phyloP scores from a whole-genome alignment of 2,113 vertebrate species.

The Propithecus coquereli region DNA sequence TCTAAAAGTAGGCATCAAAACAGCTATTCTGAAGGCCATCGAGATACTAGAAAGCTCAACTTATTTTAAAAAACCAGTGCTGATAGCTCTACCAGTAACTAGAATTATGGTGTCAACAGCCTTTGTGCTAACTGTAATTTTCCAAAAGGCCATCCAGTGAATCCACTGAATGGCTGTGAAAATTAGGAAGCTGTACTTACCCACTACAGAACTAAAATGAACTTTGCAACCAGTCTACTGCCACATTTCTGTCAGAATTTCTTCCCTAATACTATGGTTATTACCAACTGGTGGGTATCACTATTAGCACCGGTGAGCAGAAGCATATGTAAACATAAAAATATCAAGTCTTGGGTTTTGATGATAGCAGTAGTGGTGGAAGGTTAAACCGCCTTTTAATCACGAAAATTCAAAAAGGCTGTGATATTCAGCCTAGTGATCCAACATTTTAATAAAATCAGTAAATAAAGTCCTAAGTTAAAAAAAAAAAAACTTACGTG shows the following conservation, averaged over 20 bases:
- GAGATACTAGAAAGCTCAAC: slow-evolving; percentile 72
- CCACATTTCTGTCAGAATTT: slow-evolving; percentile 30
- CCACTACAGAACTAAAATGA: slow-evolving; percentile 46
- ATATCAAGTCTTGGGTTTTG: slow-evolving; percentile 71
- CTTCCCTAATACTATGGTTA: slow-evolving; percentile 59
- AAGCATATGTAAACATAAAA: slow-evolving; percentile 74
- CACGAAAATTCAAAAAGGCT: slow-evolving; percentile 66
- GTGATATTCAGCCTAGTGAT: slow-evolving; percentile 42
- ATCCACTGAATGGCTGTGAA: slow-evolving; percentile 7
- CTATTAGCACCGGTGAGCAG: slow-evolving; percentile 83
- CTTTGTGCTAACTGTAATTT: slow-evolving; percentile 42
- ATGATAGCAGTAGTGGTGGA: slow-evolving; percentile 87
- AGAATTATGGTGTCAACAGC: slow-evolving; percentile 43
- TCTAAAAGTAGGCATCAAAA: slow-evolving; percentile 81
- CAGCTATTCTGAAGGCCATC: slow-evolving; percentile 87
- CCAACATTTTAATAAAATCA: slow-evolving; percentile 55
- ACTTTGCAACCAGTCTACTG: slow-evolving; percentile 48
- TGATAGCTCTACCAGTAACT: slow-evolving; percentile 83
- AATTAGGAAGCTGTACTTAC: slow-evolving; percentile 45
- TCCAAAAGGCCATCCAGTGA: slow-evolving; percentile 52
- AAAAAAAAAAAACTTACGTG: slow-evolving; percentile 25
- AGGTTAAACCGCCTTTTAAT: slow-evolving; percentile 84
- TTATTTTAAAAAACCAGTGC: slow-evolving; percentile 80
- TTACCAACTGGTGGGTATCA: slow-evolving; percentile 77
- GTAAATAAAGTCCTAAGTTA: slow-evolving; percentile 57